phyloP scores from a whole-genome alignment of 2,888 invertebrate species.

The Cotesia congregata region DNA sequence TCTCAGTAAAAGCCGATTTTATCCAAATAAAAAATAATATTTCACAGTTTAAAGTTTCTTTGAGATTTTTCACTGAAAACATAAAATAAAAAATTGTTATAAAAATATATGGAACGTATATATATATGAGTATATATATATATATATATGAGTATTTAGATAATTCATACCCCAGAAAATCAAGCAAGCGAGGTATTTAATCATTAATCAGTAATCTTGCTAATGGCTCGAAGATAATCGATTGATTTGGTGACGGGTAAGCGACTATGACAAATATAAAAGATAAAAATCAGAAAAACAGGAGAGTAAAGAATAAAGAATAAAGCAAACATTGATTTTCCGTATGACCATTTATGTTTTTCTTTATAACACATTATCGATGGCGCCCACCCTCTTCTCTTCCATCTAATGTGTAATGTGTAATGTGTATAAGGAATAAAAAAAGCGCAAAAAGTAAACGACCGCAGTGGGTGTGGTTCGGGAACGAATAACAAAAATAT shows the following conservation, averaged over 20 bases:
- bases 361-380: slow-evolving; percentile 8
- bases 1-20: too few species aligned
- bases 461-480: slow-evolving; percentile 31
- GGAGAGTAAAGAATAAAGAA: background rate
- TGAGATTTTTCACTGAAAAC: too few species aligned
- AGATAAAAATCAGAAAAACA: background rate
- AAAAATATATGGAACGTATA: too few species aligned
- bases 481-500: slow-evolving; percentile 65
- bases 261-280: background rate
- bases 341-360: slow-evolving; percentile 8
- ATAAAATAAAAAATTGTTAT: too few species aligned
- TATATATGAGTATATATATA: slow-evolving; percentile 18
- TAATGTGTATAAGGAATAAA: slow-evolving; percentile 5
- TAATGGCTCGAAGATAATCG: background rate
- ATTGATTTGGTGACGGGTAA: background rate
- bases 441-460: slow-evolving; percentile 8
- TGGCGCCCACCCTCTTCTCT: background rate
- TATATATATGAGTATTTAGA: slow-evolving; percentile 17
- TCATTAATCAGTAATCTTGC: background rate
- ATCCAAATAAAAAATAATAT: too few species aligned
- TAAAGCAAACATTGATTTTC: slow-evolving; percentile 2
- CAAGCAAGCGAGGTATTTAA: background rate
- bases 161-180: background rate
- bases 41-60: too few species aligned
- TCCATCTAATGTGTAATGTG: background rate